Base-by-base conservation (phyloP, 2,888 invertebrate species). In the Rotaria socialis region DNA sequence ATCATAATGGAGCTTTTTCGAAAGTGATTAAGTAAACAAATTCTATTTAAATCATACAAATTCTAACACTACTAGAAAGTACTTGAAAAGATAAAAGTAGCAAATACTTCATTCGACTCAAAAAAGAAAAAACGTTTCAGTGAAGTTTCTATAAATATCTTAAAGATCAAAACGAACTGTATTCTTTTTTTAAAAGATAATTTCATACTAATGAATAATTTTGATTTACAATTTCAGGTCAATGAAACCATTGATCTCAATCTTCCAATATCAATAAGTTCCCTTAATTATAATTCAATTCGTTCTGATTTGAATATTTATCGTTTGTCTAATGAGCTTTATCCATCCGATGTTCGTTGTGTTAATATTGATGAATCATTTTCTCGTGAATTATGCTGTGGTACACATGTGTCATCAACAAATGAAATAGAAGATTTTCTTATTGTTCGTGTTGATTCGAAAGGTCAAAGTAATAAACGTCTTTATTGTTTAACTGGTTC, bases 361-460 rank as follows among this genome's bases (percentile, higher is more conserved):
- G 85, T 87, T 52, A 84, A 60, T 74, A 60, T 87, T 47, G 87
- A 52, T 60, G 27, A 35, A 80, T 50, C 27, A 24, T 27, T 52
- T 43, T 87, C 85, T 6, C 74, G 56, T 27, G 87, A 87, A 74
- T 52, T 85, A 27, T 87, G 87, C 56, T 87, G 87, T 85, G 87
- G 87, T 24, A 85, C 87, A 19, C 87, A 87, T 85, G 84, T 55
- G 22, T 43, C 35, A 56, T 75, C 75, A 27, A 85, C 85, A 50
- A 41, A 35, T 27, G 55, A 85, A 52, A 41, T 87, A 11, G 58
- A 87, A 24, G 50, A 84, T 43, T 67, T 87, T 75, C 56, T 27
- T 14, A 75, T 86, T 47, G 80, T 74, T 58, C n/a, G 85, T 22
- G 52, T 85, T 50, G 85, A 85, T 85, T 43, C 43, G 0, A 80